Percentiles rank a stretch among this genome's conserved stretches.
Conservation (phyloP, 2,797 vertebrate species). For the Channallabes apus region DNA sequence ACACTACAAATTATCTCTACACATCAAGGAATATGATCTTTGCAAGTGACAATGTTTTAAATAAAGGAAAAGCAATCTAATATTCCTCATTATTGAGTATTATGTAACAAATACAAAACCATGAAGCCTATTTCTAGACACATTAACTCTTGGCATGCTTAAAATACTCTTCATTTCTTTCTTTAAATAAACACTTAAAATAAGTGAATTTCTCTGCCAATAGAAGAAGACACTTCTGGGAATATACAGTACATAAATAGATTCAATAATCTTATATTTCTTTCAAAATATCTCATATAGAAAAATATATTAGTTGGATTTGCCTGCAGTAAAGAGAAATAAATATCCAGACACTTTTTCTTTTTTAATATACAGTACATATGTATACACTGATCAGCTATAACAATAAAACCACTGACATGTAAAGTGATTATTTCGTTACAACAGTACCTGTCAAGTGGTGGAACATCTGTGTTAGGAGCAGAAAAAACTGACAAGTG, state of each 20-base stretch:
- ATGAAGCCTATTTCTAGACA: background rate
- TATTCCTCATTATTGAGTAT: background rate
- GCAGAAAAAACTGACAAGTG: no score
- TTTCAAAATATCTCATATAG: background rate
- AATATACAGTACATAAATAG: background rate
- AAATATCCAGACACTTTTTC: background rate
- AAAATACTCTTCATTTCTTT: background rate
- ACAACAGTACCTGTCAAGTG: no score
- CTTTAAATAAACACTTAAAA: background rate
- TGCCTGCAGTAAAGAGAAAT: background rate
- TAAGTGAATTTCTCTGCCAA: background rate
- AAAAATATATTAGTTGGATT: background rate
- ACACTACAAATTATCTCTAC: background rate
- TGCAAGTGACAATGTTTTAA: background rate
- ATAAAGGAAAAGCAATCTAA: background rate
- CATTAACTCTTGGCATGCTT: background rate
- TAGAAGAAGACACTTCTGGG: background rate
- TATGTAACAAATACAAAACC: background rate
- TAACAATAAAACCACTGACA: no score
- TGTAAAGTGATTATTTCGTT: no score
- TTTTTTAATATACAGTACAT: background rate
- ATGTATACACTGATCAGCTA: no score
- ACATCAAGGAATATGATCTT: background rate
- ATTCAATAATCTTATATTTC: background rate
- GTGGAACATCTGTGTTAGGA: no score